Percentiles rank a stretch among this genome's conserved stretches.
phyloP scores from a whole-genome alignment of 1,140 invertebrate genomes.

The Bombus affinis region DNA sequence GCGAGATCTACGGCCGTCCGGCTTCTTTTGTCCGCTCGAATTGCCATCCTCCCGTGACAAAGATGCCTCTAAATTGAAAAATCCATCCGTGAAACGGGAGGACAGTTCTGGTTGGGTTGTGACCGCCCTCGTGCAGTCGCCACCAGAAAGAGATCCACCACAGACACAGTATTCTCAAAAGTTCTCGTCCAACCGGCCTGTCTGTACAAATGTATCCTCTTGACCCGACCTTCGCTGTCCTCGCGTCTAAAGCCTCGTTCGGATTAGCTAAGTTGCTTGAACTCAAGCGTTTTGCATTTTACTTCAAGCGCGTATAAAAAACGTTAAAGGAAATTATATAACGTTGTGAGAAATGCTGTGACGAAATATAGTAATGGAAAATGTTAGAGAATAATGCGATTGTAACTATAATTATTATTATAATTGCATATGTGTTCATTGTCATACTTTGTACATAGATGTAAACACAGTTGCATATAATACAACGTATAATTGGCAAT shows the following conservation, averaged over 20 bases:
- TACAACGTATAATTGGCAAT: too few relatives aligned
- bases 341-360: too few relatives aligned
- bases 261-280: background rate
- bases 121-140: background rate
- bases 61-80: constrained; percentile 68
- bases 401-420: too few relatives aligned
- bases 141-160: background rate
- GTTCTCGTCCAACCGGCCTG: background rate
- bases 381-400: too few relatives aligned
- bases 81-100: constrained; percentile 59
- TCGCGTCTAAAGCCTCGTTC: background rate
- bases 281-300: background rate
- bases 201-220: background rate
- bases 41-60: constrained; percentile 58
- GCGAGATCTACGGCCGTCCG: constrained; percentile 40
- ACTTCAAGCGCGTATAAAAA: too few relatives aligned
- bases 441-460: too few relatives aligned
- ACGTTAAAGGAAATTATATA: too few relatives aligned
- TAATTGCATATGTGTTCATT: too few relatives aligned
- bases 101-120: constrained; percentile 12
- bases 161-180: background rate
- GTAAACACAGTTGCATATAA: too few relatives aligned
- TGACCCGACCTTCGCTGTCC: background rate
- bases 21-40: constrained; percentile 63
- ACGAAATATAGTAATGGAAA: too few relatives aligned